phyloP scores from a whole-genome alignment of 2,797 vertebrate genomes.

The Danio choprae region DNA sequence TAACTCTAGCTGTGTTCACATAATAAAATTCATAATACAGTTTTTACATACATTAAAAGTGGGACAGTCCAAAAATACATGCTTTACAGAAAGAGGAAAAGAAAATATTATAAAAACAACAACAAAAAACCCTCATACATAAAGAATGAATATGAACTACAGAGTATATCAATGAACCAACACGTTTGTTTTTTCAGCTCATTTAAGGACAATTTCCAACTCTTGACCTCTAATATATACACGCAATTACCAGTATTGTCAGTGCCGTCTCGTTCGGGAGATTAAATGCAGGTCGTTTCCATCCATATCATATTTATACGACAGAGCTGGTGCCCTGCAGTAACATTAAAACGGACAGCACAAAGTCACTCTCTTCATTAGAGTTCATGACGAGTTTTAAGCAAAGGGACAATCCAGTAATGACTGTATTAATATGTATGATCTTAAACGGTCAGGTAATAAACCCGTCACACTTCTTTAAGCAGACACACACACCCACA shows the following conservation, averaged over 20 bases:
- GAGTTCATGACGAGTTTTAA: constrained; percentile 13
- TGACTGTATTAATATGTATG: constrained; percentile 69
- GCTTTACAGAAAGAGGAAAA: too few species aligned
- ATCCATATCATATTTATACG: constrained; percentile 19
- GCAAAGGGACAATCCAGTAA: constrained; percentile 35
- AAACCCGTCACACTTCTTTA: constrained; percentile 36
- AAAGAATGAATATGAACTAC: background rate
- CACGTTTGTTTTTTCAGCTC: background rate
- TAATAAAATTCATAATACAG: too few species aligned
- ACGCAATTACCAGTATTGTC: constrained; percentile 20
- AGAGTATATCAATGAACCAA: background rate
- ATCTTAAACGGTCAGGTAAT: constrained; percentile 54
- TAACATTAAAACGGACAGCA: background rate
- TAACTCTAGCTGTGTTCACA: too few species aligned
- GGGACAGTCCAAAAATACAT: too few species aligned
- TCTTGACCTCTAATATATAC: constrained; percentile 8
- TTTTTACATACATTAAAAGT: too few species aligned
- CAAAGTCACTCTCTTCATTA: constrained; percentile 30
- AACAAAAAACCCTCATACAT: too few species aligned
- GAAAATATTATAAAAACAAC: too few species aligned
- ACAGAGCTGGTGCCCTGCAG: background rate
- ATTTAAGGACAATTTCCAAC: background rate
- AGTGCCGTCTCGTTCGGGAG: background rate
- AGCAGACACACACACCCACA: constrained; percentile 12
- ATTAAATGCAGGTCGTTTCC: constrained; percentile 14